Evolutionary conservation across 2,113 vertebrate species (phyloP).

Genomic region (Tetraodon nigroviridis): DNA sequence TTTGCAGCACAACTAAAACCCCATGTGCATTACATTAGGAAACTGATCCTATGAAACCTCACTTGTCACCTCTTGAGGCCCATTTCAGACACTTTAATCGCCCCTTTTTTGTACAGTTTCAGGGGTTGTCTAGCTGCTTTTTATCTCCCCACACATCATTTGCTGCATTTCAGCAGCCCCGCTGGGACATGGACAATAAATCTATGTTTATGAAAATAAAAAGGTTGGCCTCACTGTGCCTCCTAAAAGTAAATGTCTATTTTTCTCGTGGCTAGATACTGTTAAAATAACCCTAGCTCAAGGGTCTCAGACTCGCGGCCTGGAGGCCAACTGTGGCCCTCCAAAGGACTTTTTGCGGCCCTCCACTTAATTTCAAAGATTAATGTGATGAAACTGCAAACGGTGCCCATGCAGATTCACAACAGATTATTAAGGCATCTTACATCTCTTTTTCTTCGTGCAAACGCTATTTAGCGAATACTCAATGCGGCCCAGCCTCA

Average conservation of each 20-base stretch:
- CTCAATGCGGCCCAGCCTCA: too few relatives aligned
- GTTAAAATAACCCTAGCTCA: constrained; percentile 50
- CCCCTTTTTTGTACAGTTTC: constrained; percentile 47
- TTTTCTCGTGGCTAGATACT: constrained; percentile 46
- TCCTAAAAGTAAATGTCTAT: constrained; percentile 37
- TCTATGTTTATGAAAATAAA: constrained; percentile 31
- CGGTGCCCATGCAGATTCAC: too few relatives aligned
- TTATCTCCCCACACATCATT: constrained; percentile 69
- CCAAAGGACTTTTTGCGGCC: too few relatives aligned
- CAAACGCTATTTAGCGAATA: too few relatives aligned
- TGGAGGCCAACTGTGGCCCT: too few relatives aligned
- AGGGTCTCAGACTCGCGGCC: too few relatives aligned
- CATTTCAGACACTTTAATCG: constrained; percentile 69
- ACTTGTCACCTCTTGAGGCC: constrained; percentile 60
- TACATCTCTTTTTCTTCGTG: too few relatives aligned
- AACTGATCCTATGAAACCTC: constrained; percentile 57
- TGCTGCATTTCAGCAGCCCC: constrained; percentile 38
- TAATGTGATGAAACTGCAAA: too few relatives aligned
- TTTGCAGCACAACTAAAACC: constrained; percentile 12
- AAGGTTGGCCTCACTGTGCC: constrained; percentile 40
- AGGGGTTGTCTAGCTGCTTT: constrained; percentile 48
- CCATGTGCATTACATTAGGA: constrained; percentile 23
- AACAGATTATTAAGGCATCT: too few relatives aligned
- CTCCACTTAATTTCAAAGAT: too few relatives aligned
- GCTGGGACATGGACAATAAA: constrained; percentile 51